Conservation (phyloP, 2,888 invertebrate genomes). For the Neria commutata region DNA sequence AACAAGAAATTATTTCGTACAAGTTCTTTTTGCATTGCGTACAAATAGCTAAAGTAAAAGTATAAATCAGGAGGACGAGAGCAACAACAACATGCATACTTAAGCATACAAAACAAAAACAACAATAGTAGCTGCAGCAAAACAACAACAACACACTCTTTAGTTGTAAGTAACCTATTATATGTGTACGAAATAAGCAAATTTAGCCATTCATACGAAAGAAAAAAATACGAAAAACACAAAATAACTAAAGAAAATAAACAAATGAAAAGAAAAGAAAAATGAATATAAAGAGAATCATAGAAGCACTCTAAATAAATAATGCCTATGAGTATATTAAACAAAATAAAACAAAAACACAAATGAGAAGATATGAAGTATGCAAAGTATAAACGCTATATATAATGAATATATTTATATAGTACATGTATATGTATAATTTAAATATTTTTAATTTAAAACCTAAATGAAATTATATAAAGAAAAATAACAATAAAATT, state of each 20-base stretch:
- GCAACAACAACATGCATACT: no score
- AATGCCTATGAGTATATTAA: constrained; percentile 9
- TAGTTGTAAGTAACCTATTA: no score
- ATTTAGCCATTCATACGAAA: constrained; percentile 27
- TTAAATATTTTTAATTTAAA: not conserved
- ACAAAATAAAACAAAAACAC: constrained; percentile 8
- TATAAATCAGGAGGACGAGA: no score
- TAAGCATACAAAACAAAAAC: no score
- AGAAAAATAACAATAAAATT: no score
- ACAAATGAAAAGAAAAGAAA: not conserved
- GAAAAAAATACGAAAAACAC: not conserved
- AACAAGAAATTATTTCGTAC: no score
- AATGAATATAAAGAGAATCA: constrained; percentile 13
- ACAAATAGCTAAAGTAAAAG: no score
- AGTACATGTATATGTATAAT: not conserved
- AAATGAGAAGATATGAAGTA: constrained; percentile 8
- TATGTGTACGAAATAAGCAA: no score
- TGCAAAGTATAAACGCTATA: not conserved
- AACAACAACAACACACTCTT: no score
- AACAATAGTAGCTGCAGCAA: no score
- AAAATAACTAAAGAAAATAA: not conserved
- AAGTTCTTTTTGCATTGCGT: no score
- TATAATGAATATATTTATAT: constrained; percentile 20
- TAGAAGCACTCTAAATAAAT: not conserved
- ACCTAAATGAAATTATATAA: not conserved